phyloP scores from a whole-genome alignment of 2,113 vertebrate genomes.

The Calyptommatus sinebrachiatus region DNA sequence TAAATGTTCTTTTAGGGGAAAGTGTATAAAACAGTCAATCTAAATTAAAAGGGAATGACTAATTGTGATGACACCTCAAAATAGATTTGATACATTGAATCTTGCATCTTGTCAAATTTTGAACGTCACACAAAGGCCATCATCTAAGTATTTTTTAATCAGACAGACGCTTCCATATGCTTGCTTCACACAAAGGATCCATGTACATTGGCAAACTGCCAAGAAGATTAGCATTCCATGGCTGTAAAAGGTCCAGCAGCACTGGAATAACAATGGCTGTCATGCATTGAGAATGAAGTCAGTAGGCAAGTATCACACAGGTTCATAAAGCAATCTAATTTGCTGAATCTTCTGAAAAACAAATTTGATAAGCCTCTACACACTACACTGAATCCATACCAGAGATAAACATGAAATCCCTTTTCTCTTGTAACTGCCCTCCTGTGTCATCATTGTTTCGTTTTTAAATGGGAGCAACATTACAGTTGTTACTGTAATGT shows the following conservation, averaged over 20 bases:
- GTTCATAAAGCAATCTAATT: slow-evolving; percentile 12
- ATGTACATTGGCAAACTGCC: slow-evolving; percentile 1
- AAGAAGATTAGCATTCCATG: neutral
- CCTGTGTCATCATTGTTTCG: neutral
- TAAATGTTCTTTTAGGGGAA: neutral
- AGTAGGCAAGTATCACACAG: neutral
- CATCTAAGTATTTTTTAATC: neutral
- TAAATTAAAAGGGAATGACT: neutral
- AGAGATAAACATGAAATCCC: slow-evolving; percentile 5
- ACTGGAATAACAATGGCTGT: slow-evolving; percentile 23
- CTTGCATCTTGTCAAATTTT: neutral
- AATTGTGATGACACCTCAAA: neutral
- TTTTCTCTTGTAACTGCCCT: neutral
- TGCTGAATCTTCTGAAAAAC: slow-evolving; percentile 4
- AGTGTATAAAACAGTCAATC: neutral
- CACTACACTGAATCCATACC: neutral
- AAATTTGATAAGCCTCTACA: slow-evolving; percentile 4
- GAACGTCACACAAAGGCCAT: neutral
- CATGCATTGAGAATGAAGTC: slow-evolving; percentile 7
- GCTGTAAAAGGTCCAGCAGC: neutral
- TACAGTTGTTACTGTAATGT: neutral
- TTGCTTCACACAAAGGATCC: neutral
- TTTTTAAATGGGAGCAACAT: too few relatives aligned
- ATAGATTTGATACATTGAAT: neutral
- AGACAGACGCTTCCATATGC: neutral